Evolutionary conservation across 2,113 vertebrate species (phyloP).

Genomic region (Brienomyrus brachyistius): DNA sequence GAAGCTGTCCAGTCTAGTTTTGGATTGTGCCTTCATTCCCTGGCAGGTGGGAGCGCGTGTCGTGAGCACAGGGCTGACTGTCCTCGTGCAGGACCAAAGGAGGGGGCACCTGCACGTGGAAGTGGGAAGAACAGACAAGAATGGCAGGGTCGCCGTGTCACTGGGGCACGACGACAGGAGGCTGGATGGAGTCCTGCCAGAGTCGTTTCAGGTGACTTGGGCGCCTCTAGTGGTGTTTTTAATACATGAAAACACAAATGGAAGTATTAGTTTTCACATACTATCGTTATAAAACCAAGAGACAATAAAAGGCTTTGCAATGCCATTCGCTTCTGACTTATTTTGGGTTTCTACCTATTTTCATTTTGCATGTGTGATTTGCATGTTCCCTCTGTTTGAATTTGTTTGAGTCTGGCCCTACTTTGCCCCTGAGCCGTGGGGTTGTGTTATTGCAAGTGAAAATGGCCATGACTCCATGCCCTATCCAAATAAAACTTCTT

Average conservation of each 20-base stretch:
- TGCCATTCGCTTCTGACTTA: neutral
- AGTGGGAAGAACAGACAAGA: constrained; percentile 34
- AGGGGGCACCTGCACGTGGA: constrained; percentile 44
- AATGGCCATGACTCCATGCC: constrained; percentile 31
- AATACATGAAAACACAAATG: neutral
- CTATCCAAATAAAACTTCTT: constrained; percentile 42
- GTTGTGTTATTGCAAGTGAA: constrained; percentile 29
- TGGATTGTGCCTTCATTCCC: neutral
- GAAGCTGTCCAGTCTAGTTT: neutral
- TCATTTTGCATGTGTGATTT: neutral
- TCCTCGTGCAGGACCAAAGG: constrained; percentile 46
- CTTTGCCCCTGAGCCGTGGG: neutral
- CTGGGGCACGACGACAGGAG: constrained; percentile 55
- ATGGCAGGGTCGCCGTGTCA: constrained; percentile 37
- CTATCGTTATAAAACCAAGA: neutral
- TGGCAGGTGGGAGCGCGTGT: constrained; percentile 44
- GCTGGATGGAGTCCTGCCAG: constrained; percentile 53
- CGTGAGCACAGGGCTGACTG: constrained; percentile 40
- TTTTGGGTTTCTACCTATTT: neutral
- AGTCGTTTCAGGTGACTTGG: constrained; percentile 50
- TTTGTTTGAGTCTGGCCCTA: neutral
- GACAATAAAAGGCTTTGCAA: neutral
- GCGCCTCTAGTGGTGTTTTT: neutral
- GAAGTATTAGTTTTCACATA: neutral
- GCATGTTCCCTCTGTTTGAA: neutral